Conservation (phyloP, 2,888 invertebrate species). For the Artemia sinica region DNA sequence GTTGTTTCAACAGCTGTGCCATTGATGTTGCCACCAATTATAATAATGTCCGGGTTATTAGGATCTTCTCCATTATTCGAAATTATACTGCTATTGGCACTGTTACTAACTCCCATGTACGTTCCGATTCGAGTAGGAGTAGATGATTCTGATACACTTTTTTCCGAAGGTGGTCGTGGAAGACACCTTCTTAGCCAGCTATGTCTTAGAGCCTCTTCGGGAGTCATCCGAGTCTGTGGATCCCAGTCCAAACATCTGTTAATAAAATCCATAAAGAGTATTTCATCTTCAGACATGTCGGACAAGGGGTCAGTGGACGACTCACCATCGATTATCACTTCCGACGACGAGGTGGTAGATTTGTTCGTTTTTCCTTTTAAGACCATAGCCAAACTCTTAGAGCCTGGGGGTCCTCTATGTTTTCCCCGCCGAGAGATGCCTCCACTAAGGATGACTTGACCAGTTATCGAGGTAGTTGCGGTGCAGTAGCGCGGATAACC, state of each 20-base stretch:
- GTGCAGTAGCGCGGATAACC: constrained; percentile 88
- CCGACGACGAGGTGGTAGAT: background rate
- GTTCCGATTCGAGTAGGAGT: background rate
- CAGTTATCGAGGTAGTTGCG: constrained; percentile 65
- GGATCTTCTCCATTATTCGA: constrained; percentile 7
- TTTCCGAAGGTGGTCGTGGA: constrained; percentile 30
- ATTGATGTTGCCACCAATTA: constrained; percentile 9
- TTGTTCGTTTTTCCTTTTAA: constrained; percentile 33
- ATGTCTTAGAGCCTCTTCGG: constrained; percentile 70
- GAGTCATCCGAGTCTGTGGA: constrained; percentile 77
- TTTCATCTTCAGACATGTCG: constrained; percentile 46
- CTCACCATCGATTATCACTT: constrained; percentile 28
- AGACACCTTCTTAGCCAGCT: constrained; percentile 56
- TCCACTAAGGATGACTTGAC: constrained; percentile 65
- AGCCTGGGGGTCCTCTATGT: constrained; percentile 80
- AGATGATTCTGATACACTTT: constrained; percentile 11
- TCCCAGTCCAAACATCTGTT: constrained; percentile 94
- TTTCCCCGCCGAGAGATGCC: constrained; percentile 89
- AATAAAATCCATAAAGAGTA: constrained; percentile 88
- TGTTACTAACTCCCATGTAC: constrained; percentile 4
- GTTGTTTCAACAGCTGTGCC: background rate
- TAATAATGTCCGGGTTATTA: constrained; percentile 12
- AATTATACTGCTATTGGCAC: constrained; percentile 8
- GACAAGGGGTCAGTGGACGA: constrained; percentile 14
- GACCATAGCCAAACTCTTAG: constrained; percentile 70